A percentile compares a stretch with the other conserved stretches of the same genome.
Evolutionary conservation across 2,113 vertebrate species (phyloP).

Genomic region (Macquaria ambigua): DNA sequence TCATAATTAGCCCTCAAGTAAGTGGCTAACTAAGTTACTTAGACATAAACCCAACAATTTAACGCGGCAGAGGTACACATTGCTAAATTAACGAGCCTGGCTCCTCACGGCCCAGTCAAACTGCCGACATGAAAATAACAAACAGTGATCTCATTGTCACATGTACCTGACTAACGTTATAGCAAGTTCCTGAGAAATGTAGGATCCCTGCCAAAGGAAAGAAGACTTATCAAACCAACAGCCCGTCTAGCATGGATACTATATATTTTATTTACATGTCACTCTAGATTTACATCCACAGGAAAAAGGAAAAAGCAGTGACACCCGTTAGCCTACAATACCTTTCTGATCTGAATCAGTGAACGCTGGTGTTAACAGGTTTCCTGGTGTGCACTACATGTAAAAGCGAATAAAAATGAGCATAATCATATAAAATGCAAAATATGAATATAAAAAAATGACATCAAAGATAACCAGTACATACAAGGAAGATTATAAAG

Average conservation of each 20-base stretch:
- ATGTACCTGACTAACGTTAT: constrained; percentile 36
- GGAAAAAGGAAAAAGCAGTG: background rate
- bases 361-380: background rate
- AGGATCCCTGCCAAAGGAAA: background rate
- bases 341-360: background rate
- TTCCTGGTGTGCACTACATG: too few relatives aligned
- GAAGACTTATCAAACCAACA: background rate
- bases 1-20: constrained; percentile 3
- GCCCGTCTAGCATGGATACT: background rate
- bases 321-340: too few relatives aligned
- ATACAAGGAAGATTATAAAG: background rate
- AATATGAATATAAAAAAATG: background rate
- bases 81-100: background rate
- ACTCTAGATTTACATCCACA: background rate
- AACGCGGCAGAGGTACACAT: background rate
- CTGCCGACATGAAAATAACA: constrained; percentile 12
- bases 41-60: background rate
- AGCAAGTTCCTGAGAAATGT: background rate
- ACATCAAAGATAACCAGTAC: background rate
- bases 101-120: constrained; percentile 10
- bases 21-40: background rate
- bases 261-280: background rate
- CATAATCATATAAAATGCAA: background rate
- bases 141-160: constrained; percentile 67
- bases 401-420: background rate